These are phyloP conservation scores for Saxicola maurus DNA, from an alignment of 2,797 vertebrate genomes.

Conservation along the genomic window DNA sequence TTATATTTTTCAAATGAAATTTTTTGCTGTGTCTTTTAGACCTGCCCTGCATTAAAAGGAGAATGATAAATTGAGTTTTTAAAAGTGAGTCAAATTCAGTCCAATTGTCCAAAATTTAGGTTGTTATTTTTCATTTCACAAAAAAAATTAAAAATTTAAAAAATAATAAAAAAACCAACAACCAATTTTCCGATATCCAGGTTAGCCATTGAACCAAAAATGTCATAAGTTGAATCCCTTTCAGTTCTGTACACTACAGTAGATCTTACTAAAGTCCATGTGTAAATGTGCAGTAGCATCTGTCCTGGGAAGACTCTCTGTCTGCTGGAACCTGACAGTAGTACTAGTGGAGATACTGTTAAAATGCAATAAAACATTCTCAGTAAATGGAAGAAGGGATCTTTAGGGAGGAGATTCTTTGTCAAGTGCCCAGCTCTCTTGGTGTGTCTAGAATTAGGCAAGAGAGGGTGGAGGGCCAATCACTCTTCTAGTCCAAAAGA, in stretches of 20 bases:
- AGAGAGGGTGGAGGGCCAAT: background rate
- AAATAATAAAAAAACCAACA: background rate
- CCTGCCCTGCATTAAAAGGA: background rate
- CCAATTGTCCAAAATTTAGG: background rate
- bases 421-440: background rate
- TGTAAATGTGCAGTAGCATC: background rate
- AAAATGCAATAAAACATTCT: background rate
- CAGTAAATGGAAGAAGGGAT: background rate
- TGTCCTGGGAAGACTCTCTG: background rate
- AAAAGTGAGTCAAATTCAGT: background rate
- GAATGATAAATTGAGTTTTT: background rate
- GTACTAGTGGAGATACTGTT: background rate
- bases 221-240: background rate
- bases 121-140: background rate
- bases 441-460: background rate
- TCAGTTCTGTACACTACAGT: background rate
- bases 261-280: background rate
- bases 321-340: background rate
- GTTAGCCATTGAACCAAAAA: background rate
- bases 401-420: background rate
- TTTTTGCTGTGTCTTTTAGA: conserved; percentile 4
- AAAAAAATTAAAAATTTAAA: background rate
- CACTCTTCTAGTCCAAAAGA: background rate
- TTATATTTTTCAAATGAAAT: background rate
- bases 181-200: background rate